These are phyloP conservation scores for Dasyornis broadbenti DNA, from an alignment of 2,113 vertebrate species.

Conservation along the genomic window DNA sequence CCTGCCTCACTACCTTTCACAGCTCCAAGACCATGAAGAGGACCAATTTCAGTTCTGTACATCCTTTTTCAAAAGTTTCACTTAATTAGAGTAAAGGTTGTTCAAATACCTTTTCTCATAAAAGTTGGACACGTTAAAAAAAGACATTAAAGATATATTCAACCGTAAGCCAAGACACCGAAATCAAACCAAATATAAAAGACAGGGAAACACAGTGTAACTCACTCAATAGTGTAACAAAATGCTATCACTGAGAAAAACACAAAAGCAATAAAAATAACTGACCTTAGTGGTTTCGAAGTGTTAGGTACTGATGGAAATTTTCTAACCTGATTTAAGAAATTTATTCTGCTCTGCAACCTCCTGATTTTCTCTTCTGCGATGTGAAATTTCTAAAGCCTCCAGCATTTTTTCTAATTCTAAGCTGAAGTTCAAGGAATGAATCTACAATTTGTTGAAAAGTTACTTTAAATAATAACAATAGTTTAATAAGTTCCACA, in stretches of 20 bases:
- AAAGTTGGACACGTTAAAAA: neutral
- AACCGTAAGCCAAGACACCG: neutral
- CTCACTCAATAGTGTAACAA: neutral
- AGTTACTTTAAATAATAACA: neutral
- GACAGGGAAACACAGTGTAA: neutral
- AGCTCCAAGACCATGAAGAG: neutral
- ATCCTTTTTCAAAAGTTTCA: neutral
- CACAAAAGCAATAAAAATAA: constrained; percentile 19
- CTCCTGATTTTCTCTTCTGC: neutral
- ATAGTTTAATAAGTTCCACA: neutral
- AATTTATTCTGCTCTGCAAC: neutral
- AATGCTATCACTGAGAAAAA: constrained; percentile 19
- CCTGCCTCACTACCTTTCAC: neutral
- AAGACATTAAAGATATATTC: neutral
- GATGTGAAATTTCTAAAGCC: neutral
- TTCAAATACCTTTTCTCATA: neutral
- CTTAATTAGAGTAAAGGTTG: neutral
- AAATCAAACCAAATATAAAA: constrained; percentile 11
- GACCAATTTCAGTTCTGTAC: neutral
- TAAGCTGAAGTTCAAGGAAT: neutral
- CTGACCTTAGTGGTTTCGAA: neutral
- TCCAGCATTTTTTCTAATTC: neutral
- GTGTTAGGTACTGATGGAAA: neutral
- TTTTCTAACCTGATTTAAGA: constrained; percentile 27
- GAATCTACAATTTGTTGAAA: neutral